Conservation (phyloP, 2,888 invertebrate species). For the Alsophila aescularia region DNA sequence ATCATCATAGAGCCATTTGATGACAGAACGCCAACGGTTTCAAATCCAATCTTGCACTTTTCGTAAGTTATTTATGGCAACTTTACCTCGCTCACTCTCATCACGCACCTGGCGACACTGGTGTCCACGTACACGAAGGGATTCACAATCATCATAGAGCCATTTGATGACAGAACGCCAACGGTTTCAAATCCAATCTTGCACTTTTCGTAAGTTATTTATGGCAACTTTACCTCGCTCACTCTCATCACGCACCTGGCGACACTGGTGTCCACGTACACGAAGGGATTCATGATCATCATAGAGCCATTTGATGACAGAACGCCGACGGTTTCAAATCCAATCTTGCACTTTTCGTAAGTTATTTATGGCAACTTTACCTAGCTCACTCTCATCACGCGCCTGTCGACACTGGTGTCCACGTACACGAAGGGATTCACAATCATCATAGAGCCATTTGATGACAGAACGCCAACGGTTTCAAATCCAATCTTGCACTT, state of each 20-base stretch:
- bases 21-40: slow-evolving; percentile 95
- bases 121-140: slow-evolving; percentile 98
- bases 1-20: slow-evolving; percentile 99
- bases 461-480: no score
- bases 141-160: slow-evolving; percentile 99
- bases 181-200: slow-evolving; percentile 95
- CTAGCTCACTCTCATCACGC: no score
- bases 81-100: slow-evolving; percentile 92
- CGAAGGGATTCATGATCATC: slow-evolving; percentile 98
- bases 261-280: slow-evolving; percentile 98
- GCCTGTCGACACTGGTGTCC: no score
- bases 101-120: slow-evolving; percentile 96
- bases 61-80: slow-evolving; percentile 87
- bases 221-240: slow-evolving; percentile 93
- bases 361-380: no score
- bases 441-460: no score
- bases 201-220: slow-evolving; percentile 87
- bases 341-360: slow-evolving; percentile 91
- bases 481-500: no score
- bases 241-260: slow-evolving; percentile 94
- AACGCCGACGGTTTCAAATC: slow-evolving; percentile 95
- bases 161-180: slow-evolving; percentile 97
- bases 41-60: slow-evolving; percentile 94
- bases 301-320: slow-evolving; percentile 99
- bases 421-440: no score